phyloP scores from a whole-genome alignment of 2,113 vertebrate genomes.

The Takifugu flavidus region DNA sequence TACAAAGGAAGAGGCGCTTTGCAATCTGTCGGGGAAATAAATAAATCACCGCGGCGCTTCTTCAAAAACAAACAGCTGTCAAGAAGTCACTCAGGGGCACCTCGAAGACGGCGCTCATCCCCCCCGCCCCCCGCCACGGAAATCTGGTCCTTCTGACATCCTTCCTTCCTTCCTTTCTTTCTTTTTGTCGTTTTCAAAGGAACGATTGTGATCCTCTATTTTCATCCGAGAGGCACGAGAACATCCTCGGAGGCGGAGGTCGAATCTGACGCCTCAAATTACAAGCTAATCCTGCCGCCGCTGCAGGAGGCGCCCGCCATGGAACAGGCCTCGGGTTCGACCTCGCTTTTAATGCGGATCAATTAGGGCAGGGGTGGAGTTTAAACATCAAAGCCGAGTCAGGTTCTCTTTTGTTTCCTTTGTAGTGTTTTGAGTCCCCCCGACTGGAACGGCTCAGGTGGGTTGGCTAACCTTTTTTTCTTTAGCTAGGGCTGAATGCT shows the following conservation, averaged over 20 bases:
- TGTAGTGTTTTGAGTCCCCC: neutral
- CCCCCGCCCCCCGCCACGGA: slow-evolving; percentile 10
- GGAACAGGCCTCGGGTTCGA: slow-evolving; percentile 50
- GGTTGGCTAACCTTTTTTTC: no score
- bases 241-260: slow-evolving; percentile 30
- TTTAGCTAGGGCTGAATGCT: no score
- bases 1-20: slow-evolving; percentile 50
- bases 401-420: slow-evolving; percentile 23
- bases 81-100: slow-evolving; percentile 64
- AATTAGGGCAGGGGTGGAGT: slow-evolving; percentile 51
- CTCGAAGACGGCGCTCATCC: neutral
- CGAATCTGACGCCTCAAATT: slow-evolving; percentile 53
- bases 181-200: slow-evolving; percentile 22
- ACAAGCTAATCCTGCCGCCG: slow-evolving; percentile 52
- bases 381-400: slow-evolving; percentile 28
- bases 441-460: no score
- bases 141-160: slow-evolving; percentile 44
- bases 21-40: slow-evolving; percentile 62
- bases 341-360: slow-evolving; percentile 52
- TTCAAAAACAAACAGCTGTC: slow-evolving; percentile 69
- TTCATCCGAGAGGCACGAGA: slow-evolving; percentile 41
- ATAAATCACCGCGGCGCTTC: slow-evolving; percentile 52
- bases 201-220: slow-evolving; percentile 20
- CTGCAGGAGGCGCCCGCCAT: slow-evolving; percentile 54
- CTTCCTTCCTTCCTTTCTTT: slow-evolving; percentile 9